Base-by-base conservation (phyloP, 2,113 vertebrate species). In the Abramis brama region DNA sequence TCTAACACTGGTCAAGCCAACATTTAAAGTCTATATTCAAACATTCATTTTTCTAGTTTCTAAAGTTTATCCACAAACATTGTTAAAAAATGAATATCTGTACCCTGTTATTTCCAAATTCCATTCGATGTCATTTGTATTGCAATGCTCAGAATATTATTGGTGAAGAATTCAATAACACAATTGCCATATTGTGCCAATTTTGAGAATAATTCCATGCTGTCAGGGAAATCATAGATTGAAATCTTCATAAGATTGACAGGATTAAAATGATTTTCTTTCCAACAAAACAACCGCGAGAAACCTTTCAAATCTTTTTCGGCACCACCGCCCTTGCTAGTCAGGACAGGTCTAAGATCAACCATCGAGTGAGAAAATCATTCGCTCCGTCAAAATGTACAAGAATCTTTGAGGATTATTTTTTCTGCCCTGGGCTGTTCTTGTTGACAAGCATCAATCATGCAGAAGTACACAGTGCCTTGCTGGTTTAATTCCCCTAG, bases 361-460 rank as follows among this genome's bases (percentile, higher is more conserved):
- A 9, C 12, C 59, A 13, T 23, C 76, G 39, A 68, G 62, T 84
- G 76, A 47, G 45, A 62, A 36, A 15, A 47, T 25, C n/a, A 15
- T 25, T 80, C 52, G 55, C 76, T 43, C 45, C 77, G 43, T 84
- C 74, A 85, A 74, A 89, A 74, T 85, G 23, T 79, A 78, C 50
- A 9, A 74, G 57, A 79, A 66, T 36, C 36, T 86, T 84, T 86
- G 33, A 30, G 39, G 52, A n/a, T 84, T 64, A 85, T 76, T 52
- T 25, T 27, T 52, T 77, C 12, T 47, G 43, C 70, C 27, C 52
- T 81, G 11, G 23, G 59, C 78, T 36, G 73, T 45, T 68, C 81
- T 68, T 86, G 71, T 86, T 86, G 85, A 86, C 47, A 86, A 86
- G 33, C 59, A 82, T 88, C 85, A 82, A 86, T 90, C 87, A 88